These are phyloP conservation scores for Istiophorus platypterus DNA, from an alignment of 2,113 vertebrate genomes.

Conservation along the genomic window DNA sequence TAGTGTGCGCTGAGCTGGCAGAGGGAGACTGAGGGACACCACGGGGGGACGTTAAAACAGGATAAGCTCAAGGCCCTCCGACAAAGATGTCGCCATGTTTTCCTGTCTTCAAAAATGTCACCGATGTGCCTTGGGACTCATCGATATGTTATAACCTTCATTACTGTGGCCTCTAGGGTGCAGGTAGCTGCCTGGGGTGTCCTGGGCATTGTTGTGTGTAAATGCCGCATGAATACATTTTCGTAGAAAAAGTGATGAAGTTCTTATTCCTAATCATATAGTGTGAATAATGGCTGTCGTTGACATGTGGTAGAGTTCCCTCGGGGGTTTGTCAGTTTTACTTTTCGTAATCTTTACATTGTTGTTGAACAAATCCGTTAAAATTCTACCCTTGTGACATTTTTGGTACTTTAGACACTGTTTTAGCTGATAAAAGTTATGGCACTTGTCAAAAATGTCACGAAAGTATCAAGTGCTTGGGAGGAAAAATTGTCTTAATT, in stretches of 20 bases:
- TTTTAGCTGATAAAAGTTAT: background rate
- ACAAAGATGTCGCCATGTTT: conserved; percentile 50
- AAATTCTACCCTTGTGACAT: background rate
- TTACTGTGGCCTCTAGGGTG: conserved; percentile 46
- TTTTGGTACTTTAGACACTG: background rate
- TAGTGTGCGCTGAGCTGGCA: background rate
- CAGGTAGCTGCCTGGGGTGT: conserved; percentile 51
- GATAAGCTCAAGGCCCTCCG: conserved; percentile 46
- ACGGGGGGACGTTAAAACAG: conserved; percentile 51
- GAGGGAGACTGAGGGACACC: conserved; percentile 18
- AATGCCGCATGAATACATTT: conserved; percentile 69
- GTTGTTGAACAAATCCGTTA: background rate
- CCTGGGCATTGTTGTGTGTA: conserved; percentile 54
- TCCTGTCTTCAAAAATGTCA: conserved; percentile 75
- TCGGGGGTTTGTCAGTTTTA: background rate
- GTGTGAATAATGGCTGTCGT: conserved; percentile 8
- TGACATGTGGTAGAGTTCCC: conserved; percentile 6
- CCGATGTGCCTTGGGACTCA: conserved; percentile 52
- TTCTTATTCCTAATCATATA: conserved; percentile 38
- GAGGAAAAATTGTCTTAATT: conserved; percentile 19
- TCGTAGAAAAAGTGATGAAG: conserved; percentile 52
- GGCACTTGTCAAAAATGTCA: background rate
- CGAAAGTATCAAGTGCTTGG: background rate
- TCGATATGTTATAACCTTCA: conserved; percentile 72
- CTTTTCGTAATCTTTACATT: background rate